A percentile compares a stretch with the other conserved stretches of the same genome.
Evolutionary conservation across 1,140 invertebrate genomes (phyloP).

Genomic region (Cardiocondyla obscurior): DNA sequence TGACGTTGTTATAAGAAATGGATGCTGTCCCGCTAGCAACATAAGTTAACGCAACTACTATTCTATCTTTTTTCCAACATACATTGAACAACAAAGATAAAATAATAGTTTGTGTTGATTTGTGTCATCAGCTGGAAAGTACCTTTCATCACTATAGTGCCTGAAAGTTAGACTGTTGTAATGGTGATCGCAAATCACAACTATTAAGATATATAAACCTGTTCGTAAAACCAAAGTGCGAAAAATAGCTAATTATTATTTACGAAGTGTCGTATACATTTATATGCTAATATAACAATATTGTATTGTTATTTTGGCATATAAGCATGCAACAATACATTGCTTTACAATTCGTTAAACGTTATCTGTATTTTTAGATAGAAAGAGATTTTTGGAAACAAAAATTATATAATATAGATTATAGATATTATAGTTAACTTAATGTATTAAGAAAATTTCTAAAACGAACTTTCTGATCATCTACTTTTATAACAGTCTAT

Average conservation of each 20-base stretch:
- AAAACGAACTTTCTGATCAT: conserved; percentile 27
- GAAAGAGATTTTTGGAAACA: conserved; percentile 28
- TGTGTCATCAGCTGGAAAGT: too few species aligned
- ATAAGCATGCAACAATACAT: too few species aligned
- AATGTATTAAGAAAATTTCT: conserved; percentile 19
- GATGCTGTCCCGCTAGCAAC: too few species aligned
- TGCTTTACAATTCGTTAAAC: background rate
- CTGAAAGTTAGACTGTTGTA: conserved; percentile 61
- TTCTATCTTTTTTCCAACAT: too few species aligned
- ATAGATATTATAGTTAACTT: conserved; percentile 10
- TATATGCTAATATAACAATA: background rate
- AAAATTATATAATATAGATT: conserved; percentile 25
- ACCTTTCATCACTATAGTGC: conserved; percentile 75
- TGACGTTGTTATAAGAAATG: conserved; percentile 47
- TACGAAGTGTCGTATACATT: background rate
- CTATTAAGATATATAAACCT: conserved; percentile 21
- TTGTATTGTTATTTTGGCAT: too few species aligned
- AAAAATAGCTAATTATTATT: background rate
- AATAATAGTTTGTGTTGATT: too few species aligned
- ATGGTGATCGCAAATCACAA: conserved; percentile 45
- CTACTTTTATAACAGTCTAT: conserved; percentile 47
- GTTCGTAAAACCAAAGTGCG: conserved; percentile 34
- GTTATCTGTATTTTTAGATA: conserved; percentile 16
- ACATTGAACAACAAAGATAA: too few species aligned
- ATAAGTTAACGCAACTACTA: too few species aligned